Conservation (phyloP, 2,797 vertebrate species). For the Darevskia nairensis region DNA sequence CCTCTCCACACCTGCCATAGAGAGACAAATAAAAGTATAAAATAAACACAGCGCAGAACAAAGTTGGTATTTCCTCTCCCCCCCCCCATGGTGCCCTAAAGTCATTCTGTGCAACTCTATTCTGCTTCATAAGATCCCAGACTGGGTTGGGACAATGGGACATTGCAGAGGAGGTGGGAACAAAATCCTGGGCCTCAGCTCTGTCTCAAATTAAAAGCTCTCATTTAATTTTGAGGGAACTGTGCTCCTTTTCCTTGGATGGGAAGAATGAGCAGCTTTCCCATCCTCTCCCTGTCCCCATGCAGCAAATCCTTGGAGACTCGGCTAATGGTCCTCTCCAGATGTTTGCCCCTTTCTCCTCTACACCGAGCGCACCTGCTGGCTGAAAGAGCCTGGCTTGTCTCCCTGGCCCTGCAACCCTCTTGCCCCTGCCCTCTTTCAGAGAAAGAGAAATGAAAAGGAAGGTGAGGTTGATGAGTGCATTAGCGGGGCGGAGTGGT, state of each 20-base stretch:
- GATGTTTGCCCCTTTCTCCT: slow-evolving; percentile 16
- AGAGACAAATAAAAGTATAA: not conserved
- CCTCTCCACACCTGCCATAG: not conserved
- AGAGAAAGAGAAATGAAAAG: slow-evolving; percentile 3
- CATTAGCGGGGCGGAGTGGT: not conserved
- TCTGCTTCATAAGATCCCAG: not conserved
- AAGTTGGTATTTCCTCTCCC: not conserved
- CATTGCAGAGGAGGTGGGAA: not conserved
- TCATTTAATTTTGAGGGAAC: not conserved
- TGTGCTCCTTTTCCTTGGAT: not conserved
- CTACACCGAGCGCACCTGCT: not conserved
- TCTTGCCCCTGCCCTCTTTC: not conserved
- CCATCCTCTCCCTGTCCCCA: not conserved
- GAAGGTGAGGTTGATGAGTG: not conserved
- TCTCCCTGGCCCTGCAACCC: not conserved
- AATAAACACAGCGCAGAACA: not conserved
- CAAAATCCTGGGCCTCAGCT: not conserved
- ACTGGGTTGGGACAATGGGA: not conserved
- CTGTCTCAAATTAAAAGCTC: slow-evolving; percentile 1
- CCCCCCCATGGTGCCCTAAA: not conserved
- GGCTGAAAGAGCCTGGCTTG: not conserved
- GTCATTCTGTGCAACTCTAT: not conserved
- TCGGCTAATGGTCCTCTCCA: slow-evolving; percentile 28
- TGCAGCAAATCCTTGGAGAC: not conserved
- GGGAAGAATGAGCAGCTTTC: slow-evolving; percentile 8